Evolutionary conservation across 2,113 vertebrate genomes (phyloP), one percentile per base, ranked within the genome.

Genomic region (Cnemophilus loriae): DNA sequence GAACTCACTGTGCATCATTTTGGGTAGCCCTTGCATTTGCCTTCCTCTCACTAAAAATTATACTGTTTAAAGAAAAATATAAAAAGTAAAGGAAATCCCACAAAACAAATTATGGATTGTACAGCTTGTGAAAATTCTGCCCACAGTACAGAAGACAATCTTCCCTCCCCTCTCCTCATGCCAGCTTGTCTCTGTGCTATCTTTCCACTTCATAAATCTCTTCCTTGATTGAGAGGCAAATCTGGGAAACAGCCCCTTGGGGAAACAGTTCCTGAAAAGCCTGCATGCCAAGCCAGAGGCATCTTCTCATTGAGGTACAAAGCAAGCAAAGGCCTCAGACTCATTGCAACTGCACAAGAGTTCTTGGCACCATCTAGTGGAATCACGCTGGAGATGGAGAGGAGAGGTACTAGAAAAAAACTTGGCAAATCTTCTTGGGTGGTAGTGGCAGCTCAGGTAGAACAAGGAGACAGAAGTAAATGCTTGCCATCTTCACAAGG

Each of bases 351-450:
- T 89, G 95, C 96, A 91, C 26, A 5, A 97, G 92, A 94, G 79
- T 97, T 94, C 96, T 63, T 96, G 95, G 97, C 95, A 96, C 97
- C 97, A 97, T 90, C 97, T 97, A 97, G 97, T 96, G 97, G 61
- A 77, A 60, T 32, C 30, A 19, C 9, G 57, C 28, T 69, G 59
- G 55, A 73, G 64, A 85, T 23, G 47, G 47, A 68, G 63, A 90
- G 52, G 67, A 68, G 50, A 82, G 27, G 67, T 2, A 0, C 23
- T 37, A 24, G 39, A 52, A 68, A 44, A 37, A 53, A 52, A 37
- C 39, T 4, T 57, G 50, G 44, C 69, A 35, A 60, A 47, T 69
- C 63, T 84, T 32, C 63, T 23, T 44, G 39, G 33, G 56, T 37
- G 28, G 52, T 7, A 32, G 59, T 17, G 42, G 37, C 59, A 91